A percentile compares a stretch with the other conserved stretches of the same genome.
Evolutionary conservation across 2,888 invertebrate species (phyloP).

Genomic region (Papilio protenor): DNA sequence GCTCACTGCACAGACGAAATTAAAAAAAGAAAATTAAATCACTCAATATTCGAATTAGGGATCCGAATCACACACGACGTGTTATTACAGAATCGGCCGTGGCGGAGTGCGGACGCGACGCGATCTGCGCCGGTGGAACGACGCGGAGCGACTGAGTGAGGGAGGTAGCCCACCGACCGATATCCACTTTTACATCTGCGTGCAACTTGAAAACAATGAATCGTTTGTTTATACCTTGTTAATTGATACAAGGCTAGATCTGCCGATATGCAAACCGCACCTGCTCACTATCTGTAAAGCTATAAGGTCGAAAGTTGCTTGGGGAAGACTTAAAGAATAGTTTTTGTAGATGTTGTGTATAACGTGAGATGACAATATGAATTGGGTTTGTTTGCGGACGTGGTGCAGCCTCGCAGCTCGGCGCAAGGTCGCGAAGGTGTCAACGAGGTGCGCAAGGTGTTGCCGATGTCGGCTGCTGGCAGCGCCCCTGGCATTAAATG

Average conservation of each 20-base stretch:
- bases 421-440: slow-evolving; percentile 55
- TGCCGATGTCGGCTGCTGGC: not conserved
- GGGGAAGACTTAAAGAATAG: not conserved
- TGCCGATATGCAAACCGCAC: slow-evolving; percentile 29
- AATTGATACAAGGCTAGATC: slow-evolving; percentile 52
- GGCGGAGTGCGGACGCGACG: slow-evolving; percentile 47
- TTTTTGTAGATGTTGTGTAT: slow-evolving; percentile 6
- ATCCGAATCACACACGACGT: slow-evolving; percentile 71
- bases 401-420: slow-evolving; percentile 52
- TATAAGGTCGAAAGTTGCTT: slow-evolving; percentile 29
- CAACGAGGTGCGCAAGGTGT: slow-evolving; percentile 46
- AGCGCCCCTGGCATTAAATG: slow-evolving; percentile 31
- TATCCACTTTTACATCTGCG: slow-evolving; percentile 45
- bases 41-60: slow-evolving; percentile 59
- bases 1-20: slow-evolving; percentile 65
- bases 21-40: slow-evolving; percentile 62
- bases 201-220: slow-evolving; percentile 51
- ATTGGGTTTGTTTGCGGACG: slow-evolving; percentile 42
- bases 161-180: slow-evolving; percentile 45
- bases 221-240: slow-evolving; percentile 53
- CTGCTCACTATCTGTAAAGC: not conserved
- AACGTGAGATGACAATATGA: slow-evolving; percentile 42
- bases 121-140: slow-evolving; percentile 69
- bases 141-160: slow-evolving; percentile 66
- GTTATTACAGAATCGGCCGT: slow-evolving; percentile 39